Conservation (phyloP, 2,113 vertebrate species). For the Zosterops pallidus region DNA sequence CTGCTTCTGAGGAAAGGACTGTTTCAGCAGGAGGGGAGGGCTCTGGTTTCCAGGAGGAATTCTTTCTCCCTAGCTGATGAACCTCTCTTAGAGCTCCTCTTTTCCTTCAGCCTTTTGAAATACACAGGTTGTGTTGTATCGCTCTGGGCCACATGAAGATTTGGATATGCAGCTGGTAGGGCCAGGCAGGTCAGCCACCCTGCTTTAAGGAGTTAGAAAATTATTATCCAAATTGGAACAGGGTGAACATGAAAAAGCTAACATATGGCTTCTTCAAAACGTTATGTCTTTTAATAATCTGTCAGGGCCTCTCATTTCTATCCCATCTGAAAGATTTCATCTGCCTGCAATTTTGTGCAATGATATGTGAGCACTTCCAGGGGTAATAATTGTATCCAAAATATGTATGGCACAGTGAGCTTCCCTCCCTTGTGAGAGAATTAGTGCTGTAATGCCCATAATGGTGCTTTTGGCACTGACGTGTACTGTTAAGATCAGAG, state of each 20-base stretch:
- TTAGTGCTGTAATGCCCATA: background rate
- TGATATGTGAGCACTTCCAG: constrained; percentile 3
- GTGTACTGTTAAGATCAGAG: background rate
- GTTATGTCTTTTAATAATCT: constrained; percentile 14
- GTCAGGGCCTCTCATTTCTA: constrained; percentile 30
- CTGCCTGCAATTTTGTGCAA: constrained; percentile 25
- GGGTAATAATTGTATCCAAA: background rate
- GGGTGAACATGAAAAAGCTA: constrained; percentile 27
- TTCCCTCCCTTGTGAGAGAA: background rate
- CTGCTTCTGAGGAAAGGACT: background rate
- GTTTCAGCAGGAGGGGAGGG: background rate
- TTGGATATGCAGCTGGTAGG: constrained; percentile 15
- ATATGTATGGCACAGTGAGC: background rate
- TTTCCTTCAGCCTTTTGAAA: background rate
- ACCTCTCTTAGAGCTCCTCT: background rate
- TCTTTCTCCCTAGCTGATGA: background rate
- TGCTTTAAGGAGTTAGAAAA: constrained; percentile 16
- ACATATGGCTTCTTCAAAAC: constrained; percentile 17
- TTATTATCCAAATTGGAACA: constrained; percentile 36
- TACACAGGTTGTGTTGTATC: background rate
- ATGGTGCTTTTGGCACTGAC: background rate
- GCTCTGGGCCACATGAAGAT: background rate
- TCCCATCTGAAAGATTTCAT: constrained; percentile 25
- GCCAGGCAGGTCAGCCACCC: constrained; percentile 23
- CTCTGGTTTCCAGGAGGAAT: fast-evolving